Conservation (phyloP, 2,888 invertebrate species). For the Itoplectis maculator region DNA sequence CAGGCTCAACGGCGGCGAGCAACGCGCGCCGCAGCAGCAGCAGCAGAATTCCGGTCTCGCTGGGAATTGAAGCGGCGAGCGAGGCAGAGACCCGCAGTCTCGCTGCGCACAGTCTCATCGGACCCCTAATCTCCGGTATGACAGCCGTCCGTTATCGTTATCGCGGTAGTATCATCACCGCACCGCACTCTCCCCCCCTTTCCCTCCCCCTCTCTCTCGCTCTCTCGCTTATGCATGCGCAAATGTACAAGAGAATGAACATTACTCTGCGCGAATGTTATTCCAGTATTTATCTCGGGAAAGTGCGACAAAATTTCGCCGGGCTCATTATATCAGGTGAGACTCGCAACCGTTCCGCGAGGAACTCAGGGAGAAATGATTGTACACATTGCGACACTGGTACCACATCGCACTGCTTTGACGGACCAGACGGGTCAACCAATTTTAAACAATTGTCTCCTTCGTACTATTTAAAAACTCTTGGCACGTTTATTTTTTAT, state of each 20-base stretch:
- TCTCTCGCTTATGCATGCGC: neutral
- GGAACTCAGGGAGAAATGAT: neutral
- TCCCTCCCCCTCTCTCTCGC: neutral
- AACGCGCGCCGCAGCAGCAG: neutral
- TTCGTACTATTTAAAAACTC: no score
- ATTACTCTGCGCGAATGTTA: neutral
- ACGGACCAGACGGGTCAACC: neutral
- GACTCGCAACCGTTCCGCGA: neutral
- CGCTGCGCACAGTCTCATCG: conserved; percentile 35
- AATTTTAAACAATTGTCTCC: no score
- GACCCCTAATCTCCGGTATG: conserved; percentile 63
- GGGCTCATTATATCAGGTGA: conserved; percentile 40
- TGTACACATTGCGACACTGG: neutral
- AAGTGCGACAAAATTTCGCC: conserved; percentile 17
- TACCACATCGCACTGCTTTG: neutral
- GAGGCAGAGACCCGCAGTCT: conserved; percentile 42
- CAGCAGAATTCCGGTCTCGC: conserved; percentile 21
- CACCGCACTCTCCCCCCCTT: no score
- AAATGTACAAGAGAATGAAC: neutral
- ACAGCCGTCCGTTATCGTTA: conserved; percentile 63
- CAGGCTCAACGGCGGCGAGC: conserved; percentile 1
- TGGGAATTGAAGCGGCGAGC: conserved; percentile 45
- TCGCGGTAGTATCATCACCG: conserved; percentile 49
- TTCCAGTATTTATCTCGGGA: conserved; percentile 36
- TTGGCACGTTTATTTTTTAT: no score